Evolutionary conservation across 2,888 invertebrate genomes (phyloP), one percentile per base, ranked within the genome.

Genomic region (Drosophila algonquin): DNA sequence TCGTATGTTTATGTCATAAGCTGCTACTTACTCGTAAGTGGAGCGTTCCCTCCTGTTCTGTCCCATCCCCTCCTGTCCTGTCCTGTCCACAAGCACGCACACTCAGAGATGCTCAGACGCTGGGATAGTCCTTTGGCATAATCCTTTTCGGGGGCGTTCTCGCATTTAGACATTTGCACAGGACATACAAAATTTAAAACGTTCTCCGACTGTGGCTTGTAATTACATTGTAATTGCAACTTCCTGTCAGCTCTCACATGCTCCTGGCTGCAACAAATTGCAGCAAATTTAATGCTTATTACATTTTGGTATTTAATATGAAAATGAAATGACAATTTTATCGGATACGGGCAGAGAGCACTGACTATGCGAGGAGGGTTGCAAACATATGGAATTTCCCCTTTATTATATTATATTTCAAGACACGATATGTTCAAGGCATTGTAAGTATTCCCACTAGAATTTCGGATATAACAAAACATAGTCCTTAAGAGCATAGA

Each of bases 141-240:
- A 81, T 87, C 85, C 82, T 65, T 57, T 64, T 55, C 54, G 61
- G 61, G 54, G 18, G 51, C 40, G 47, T 40, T 53, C 54, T 68
- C 27, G 45, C 59, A 45, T 51, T 46, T 45, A 53, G 46, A 65
- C 57, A 64, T 64, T 64, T 53, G 64, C 60, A 32, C 44, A n/a
- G 63, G 46, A 59, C 63, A 73, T 57, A 55, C 58, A 63, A 56
- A 64, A 71, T 62, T 73, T 81, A 72, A 77, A 85, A 56, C 79
- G 59, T 63, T 71, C 61, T 73, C 48, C 18, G 24, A 61, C 67
- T 76, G 64, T 48, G 58, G 74, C 56, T 55, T 54, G 63, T 75
- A 84, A 82, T 82, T 84, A 69, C 79, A 87, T 59, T 69, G 69
- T 46, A 76, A 60, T 65, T 54, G 59, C 72, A 67, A 58, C 45